Evolutionary conservation across 2,797 vertebrate genomes (phyloP).

Genomic region (Phoebastria nigripes): DNA sequence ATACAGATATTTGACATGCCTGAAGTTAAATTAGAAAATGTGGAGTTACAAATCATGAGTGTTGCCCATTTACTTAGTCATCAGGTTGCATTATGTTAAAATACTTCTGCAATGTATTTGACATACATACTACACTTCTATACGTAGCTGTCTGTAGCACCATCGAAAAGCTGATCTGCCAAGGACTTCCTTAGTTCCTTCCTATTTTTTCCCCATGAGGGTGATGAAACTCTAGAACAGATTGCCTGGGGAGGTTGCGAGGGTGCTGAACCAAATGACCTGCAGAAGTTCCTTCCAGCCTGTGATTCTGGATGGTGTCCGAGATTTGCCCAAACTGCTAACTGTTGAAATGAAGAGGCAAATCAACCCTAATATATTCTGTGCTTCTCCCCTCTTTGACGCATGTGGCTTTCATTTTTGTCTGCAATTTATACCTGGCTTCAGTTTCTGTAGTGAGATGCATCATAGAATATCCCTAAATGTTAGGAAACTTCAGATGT

Average conservation of each 20-base stretch:
- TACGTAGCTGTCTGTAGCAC: rapidly evolving
- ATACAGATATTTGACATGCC: not conserved
- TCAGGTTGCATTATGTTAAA: not conserved
- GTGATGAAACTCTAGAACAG: not conserved
- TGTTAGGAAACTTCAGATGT: not conserved
- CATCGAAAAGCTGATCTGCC: not conserved
- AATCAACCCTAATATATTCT: not conserved
- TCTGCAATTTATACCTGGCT: not conserved
- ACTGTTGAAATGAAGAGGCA: not conserved
- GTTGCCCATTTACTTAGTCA: not conserved
- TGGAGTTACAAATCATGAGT: not conserved
- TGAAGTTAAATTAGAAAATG: not conserved
- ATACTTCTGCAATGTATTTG: not conserved
- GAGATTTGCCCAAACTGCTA: not conserved
- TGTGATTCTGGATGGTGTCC: not conserved
- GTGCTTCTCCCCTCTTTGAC: not conserved
- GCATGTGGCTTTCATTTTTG: not conserved
- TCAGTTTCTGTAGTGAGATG: not conserved
- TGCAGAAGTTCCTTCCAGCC: not conserved
- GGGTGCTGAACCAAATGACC: not conserved
- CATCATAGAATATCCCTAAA: not conserved
- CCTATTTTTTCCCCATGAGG: not conserved
- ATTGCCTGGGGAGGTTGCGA: not conserved
- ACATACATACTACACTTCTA: rapidly evolving
- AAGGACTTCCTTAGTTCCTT: not conserved